A percentile compares a stretch with the other conserved stretches of the same genome.
phyloP scores from a whole-genome alignment of 2,888 invertebrate genomes.

The Scrobipalpa atriplicella region DNA sequence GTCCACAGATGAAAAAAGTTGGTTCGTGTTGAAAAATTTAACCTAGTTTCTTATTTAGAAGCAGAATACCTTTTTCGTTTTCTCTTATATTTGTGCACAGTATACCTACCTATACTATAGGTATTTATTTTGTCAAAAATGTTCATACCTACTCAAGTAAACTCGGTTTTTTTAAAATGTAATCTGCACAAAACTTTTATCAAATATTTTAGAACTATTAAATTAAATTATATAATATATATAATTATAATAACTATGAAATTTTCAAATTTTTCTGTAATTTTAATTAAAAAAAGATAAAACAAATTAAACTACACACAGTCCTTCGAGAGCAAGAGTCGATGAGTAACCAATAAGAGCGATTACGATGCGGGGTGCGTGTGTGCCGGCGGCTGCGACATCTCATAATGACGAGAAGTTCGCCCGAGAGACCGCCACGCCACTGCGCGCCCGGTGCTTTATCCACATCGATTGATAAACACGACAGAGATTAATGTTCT shows the following conservation, averaged over 20 bases:
- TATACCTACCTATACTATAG: no score
- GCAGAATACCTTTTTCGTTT: no score
- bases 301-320: background rate
- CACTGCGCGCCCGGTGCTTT: background rate
- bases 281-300: background rate
- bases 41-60: background rate
- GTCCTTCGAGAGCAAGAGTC: background rate
- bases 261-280: background rate
- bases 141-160: no score
- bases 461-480: constrained; percentile 27
- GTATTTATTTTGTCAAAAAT: no score
- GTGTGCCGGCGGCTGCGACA: constrained; percentile 45
- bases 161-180: no score
- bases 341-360: constrained; percentile 30
- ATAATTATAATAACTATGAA: background rate
- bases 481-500: constrained; percentile 26
- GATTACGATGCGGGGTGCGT: constrained; percentile 43
- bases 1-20: background rate
- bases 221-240: no score
- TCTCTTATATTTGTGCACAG: no score
- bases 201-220: no score
- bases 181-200: no score
- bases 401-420: constrained; percentile 45
- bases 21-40: background rate
- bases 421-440: constrained; percentile 33